Evolutionary conservation across 2,888 invertebrate species (phyloP).

Genomic region (Hybos culiciformis): DNA sequence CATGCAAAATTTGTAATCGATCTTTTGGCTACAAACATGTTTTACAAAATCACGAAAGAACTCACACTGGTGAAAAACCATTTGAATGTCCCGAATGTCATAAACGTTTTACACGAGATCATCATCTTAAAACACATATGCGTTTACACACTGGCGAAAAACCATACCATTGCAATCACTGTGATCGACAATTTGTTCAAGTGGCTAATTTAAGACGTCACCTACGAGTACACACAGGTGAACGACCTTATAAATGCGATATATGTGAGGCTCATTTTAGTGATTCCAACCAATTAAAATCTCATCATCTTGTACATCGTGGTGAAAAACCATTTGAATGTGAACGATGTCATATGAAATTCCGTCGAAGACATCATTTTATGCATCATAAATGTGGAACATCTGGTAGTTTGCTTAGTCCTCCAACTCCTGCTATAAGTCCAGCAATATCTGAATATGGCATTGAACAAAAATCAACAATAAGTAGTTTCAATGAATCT

Average conservation of each 20-base stretch:
- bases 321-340: slow-evolving; percentile 83
- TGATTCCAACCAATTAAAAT: slow-evolving; percentile 84
- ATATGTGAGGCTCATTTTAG: slow-evolving; percentile 76
- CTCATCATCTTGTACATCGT: slow-evolving; percentile 77
- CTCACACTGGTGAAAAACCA: slow-evolving; percentile 89
- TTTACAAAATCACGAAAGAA: slow-evolving; percentile 84
- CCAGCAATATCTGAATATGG: slow-evolving; percentile 16
- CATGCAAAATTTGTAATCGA: slow-evolving; percentile 74
- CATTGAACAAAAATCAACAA: slow-evolving; percentile 28
- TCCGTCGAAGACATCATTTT: slow-evolving; percentile 74
- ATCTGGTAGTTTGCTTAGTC: too few relatives aligned
- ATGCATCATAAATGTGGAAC: slow-evolving; percentile 69
- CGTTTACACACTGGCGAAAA: slow-evolving; percentile 86
- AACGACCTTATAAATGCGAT: slow-evolving; percentile 77
- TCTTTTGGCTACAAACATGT: slow-evolving; percentile 92
- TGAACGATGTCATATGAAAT: slow-evolving; percentile 61
- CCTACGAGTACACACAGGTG: slow-evolving; percentile 81
- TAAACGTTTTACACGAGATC: slow-evolving; percentile 84
- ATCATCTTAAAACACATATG: slow-evolving; percentile 87
- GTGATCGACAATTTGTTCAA: slow-evolving; percentile 85
- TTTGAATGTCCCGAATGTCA: slow-evolving; percentile 86
- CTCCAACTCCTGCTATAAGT: slow-evolving; percentile 29
- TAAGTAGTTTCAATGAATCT: slow-evolving; percentile 30
- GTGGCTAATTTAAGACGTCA: slow-evolving; percentile 84
- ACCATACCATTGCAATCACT: slow-evolving; percentile 82